Evolutionary conservation across 2,113 vertebrate species (phyloP).

Genomic region (Prunella himalayana): DNA sequence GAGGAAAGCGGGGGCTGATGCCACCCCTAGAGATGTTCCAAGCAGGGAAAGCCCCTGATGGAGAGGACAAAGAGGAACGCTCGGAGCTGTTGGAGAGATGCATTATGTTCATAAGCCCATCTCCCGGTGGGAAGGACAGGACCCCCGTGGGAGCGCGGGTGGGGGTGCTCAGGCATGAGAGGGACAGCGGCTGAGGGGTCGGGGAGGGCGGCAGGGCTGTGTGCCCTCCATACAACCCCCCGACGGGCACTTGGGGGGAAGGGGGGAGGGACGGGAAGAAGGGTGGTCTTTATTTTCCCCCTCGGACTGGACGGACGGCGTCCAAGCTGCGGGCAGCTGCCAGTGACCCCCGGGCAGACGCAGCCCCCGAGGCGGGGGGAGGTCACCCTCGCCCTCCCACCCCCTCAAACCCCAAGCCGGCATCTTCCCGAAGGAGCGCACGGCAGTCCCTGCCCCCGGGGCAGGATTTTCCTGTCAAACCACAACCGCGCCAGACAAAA

Average conservation of each 20-base stretch:
- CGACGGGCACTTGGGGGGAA: neutral
- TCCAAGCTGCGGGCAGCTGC: neutral
- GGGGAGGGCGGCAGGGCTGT: neutral
- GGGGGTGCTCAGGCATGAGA: neutral
- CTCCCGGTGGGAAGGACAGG: neutral
- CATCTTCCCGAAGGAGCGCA: neutral
- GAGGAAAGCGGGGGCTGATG: neutral
- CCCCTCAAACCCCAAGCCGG: neutral
- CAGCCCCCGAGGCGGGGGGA: too few species aligned
- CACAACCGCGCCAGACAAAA: conserved; percentile 33
- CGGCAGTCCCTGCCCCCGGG: conserved; percentile 4
- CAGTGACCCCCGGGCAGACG: neutral
- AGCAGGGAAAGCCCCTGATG: neutral
- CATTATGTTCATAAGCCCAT: neutral
- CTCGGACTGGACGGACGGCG: neutral
- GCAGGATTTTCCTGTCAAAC: conserved; percentile 44
- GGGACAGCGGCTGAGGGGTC: neutral
- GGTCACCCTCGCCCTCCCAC: neutral
- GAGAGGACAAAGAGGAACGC: conserved; percentile 36
- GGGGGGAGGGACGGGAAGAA: neutral
- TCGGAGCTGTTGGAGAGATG: neutral
- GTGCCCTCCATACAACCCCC: neutral
- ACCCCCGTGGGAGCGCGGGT: neutral
- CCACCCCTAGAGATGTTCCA: neutral
- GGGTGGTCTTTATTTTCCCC: neutral